Percentiles rank a stretch among this genome's conserved stretches.
Conservation (phyloP, 2,888 invertebrate species). For the Sylvicola cinctus region DNA sequence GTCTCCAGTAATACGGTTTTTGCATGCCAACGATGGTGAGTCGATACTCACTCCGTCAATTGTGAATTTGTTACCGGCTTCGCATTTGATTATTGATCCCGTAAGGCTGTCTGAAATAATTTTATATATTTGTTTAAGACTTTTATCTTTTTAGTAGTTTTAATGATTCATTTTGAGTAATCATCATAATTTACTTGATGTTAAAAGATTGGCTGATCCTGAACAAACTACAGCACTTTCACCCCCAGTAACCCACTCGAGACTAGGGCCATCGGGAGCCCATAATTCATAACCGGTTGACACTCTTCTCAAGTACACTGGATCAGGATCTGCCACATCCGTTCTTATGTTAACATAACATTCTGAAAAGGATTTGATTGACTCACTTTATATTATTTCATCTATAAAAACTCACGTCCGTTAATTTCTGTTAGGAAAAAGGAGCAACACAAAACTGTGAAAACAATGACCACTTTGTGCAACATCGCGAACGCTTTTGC, state of each 20-base stretch:
- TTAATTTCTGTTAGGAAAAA: neutral
- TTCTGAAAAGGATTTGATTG: neutral
- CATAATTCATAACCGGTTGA: neutral
- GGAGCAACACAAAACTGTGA: no score
- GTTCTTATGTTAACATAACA: neutral
- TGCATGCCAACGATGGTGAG: neutral
- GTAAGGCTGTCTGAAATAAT: neutral
- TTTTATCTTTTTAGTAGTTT: neutral
- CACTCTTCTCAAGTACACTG: neutral
- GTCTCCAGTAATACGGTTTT: neutral
- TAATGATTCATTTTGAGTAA: neutral
- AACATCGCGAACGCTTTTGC: no score
- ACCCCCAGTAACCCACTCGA: slow-evolving; percentile 1
- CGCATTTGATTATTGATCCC: neutral
- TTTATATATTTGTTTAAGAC: neutral
- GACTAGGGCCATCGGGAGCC: neutral
- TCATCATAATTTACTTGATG: neutral
- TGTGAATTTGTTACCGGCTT: neutral
- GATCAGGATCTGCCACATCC: neutral
- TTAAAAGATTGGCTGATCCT: slow-evolving; percentile 2
- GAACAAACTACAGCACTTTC: neutral
- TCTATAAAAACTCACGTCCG: neutral
- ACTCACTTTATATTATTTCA: neutral
- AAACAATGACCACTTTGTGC: no score
- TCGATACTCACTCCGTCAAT: neutral